phyloP scores from a whole-genome alignment of 2,797 vertebrate species.

The Kryptolebias ocellatus region DNA sequence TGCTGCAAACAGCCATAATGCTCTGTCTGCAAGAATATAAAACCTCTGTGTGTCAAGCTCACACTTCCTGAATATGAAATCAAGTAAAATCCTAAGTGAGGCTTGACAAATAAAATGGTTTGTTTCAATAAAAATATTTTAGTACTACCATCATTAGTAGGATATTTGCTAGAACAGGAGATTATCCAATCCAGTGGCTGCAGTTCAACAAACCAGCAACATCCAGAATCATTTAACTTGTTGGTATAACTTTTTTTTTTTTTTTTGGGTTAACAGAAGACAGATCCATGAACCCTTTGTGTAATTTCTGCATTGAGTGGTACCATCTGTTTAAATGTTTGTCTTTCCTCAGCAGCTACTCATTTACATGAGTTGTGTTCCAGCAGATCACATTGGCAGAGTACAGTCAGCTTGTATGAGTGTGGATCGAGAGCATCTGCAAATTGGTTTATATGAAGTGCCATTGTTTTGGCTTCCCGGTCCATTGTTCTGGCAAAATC shows the following conservation, averaged over 20 bases:
- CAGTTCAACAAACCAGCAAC: conserved; percentile 1
- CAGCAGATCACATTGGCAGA: conserved; percentile 27
- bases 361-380: conserved; percentile 36
- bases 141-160: not conserved
- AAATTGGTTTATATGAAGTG: conserved; percentile 33
- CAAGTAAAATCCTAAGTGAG: conserved; percentile 2
- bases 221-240: conserved; percentile 8
- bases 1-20: conserved; percentile 25
- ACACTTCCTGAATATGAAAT: conserved; percentile 17
- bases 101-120: conserved; percentile 11
- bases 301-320: conserved; percentile 28
- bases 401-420: conserved; percentile 22
- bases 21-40: conserved; percentile 28
- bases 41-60: conserved; percentile 22
- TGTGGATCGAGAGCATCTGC: conserved; percentile 34
- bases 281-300: conserved; percentile 26
- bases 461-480: conserved; percentile 28
- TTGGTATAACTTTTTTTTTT: conserved; percentile 15
- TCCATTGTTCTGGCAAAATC: conserved; percentile 11
- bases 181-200: not conserved
- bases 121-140: conserved; percentile 1
- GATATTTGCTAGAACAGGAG: not conserved
- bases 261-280: conserved; percentile 13
- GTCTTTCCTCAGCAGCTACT: conserved; percentile 37
- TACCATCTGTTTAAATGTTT: conserved; percentile 53